These are phyloP conservation scores for Venustaconcha ellipsiformis DNA, from an alignment of 1,140 invertebrate genomes.

Conservation along the genomic window DNA sequence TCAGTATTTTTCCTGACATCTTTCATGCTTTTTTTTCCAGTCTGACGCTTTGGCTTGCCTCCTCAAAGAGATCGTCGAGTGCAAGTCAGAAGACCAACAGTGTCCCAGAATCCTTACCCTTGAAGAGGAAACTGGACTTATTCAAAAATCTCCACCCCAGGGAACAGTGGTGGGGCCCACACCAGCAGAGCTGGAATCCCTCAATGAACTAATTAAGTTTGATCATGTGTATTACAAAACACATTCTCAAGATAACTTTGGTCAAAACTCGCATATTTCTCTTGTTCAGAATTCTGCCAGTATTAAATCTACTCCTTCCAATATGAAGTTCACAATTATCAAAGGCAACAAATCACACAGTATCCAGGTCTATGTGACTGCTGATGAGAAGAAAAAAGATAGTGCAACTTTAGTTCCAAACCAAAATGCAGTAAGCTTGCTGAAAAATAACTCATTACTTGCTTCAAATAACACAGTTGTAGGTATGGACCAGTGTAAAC, in stretches of 20 bases:
- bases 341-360: too few species aligned
- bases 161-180: constrained; percentile 66
- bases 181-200: constrained; percentile 69
- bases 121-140: constrained; percentile 2
- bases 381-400: too few species aligned
- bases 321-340: too few species aligned
- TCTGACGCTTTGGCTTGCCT: constrained; percentile 38
- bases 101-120: constrained; percentile 11
- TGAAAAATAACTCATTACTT: not conserved
- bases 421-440: not conserved
- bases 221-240: constrained; percentile 67
- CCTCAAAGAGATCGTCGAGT: not conserved
- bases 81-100: not conserved
- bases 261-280: too few species aligned
- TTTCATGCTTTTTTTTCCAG: constrained; percentile 45
- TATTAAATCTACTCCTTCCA: too few species aligned
- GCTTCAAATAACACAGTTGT: not conserved
- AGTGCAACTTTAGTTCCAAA: too few species aligned
- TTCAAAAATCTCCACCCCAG: too few species aligned
- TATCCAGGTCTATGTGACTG: too few species aligned
- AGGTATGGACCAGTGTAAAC: not conserved
- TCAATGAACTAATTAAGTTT: constrained; percentile 69
- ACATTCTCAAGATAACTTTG: constrained; percentile 23
- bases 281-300: too few species aligned
- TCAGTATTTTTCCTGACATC: constrained; percentile 17